These are phyloP conservation scores for Toxotes jaculatrix DNA, from an alignment of 2,113 vertebrate species.

Conservation along the genomic window DNA sequence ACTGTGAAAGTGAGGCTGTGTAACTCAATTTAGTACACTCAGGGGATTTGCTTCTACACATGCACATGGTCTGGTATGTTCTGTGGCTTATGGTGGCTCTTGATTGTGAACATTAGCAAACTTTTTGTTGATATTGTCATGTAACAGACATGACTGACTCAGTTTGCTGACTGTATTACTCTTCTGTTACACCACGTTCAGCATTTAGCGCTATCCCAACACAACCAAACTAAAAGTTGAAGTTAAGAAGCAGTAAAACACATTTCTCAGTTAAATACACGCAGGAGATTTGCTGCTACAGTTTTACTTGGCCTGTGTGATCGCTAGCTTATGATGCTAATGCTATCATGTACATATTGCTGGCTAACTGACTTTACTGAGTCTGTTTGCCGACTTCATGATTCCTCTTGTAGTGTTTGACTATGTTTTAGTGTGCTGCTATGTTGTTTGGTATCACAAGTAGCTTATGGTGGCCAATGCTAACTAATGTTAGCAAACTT, in stretches of 20 bases:
- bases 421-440: too few species aligned
- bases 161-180: neutral
- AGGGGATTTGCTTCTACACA: too few species aligned
- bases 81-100: neutral
- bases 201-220: neutral
- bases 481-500: too few species aligned
- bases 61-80: too few species aligned
- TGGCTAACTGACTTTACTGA: neutral
- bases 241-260: too few species aligned
- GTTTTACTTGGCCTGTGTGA: neutral
- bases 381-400: too few species aligned
- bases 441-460: too few species aligned
- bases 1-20: neutral
- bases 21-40: neutral
- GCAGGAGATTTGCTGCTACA: neutral
- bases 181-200: neutral
- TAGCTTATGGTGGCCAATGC: neutral
- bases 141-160: neutral
- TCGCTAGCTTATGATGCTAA: neutral
- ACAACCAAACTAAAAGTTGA: neutral
- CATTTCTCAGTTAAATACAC: neutral
- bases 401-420: too few species aligned
- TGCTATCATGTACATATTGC: neutral
- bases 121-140: neutral
- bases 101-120: neutral